Base-by-base conservation (phyloP, 1,140 invertebrate species). In the Subanguina moxae region DNA sequence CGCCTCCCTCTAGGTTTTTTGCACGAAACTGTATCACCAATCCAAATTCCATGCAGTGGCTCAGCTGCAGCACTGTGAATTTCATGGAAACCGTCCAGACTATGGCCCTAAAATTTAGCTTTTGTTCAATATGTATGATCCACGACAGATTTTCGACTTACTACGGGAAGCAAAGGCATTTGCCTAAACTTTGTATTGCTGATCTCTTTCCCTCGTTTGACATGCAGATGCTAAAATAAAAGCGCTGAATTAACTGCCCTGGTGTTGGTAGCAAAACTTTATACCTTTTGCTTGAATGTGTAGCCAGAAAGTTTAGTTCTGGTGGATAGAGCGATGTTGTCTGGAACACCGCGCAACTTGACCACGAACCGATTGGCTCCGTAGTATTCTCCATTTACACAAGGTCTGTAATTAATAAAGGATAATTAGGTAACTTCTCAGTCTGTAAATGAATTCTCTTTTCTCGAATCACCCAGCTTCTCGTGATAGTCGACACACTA, bases 41-140 rank as follows among this genome's bases (percentile, higher is more conserved):
- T 52, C 48, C 48, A 52, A 15, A 21, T 52, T 19, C 48, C 48
- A 25, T 52, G 23, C n/a, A 52, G 23, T 52, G 23, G 23, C 17
- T 52, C 48, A 21, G 23, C n/a, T 7, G 48, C 48, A 5, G n/a
- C 48, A 52, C 48, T 52, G 15, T 52, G 48, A 21, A 52, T 52
- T 52, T 52, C 48, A 52, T 52, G 48, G 48, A 52, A 52, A 21
- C 48, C 48, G 17, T 52, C 48, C 48, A 52, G 17, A 15, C 48
- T 52, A 15, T 38, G 32, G 3, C 32, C 32, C 32, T 38, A 52
- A 52, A 52, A 15, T 52, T 52, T 38, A 5, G 32, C 32, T 5
- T 38, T 38, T 38, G 3, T 38, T 38, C 3, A 38, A 38, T 38
- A 38, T 38, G n/a, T n/a, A n/a, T n/a, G n/a, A n/a, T n/a, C n/a